Evolutionary conservation across 2,888 invertebrate genomes (phyloP).

Genomic region (Lithophane socia): DNA sequence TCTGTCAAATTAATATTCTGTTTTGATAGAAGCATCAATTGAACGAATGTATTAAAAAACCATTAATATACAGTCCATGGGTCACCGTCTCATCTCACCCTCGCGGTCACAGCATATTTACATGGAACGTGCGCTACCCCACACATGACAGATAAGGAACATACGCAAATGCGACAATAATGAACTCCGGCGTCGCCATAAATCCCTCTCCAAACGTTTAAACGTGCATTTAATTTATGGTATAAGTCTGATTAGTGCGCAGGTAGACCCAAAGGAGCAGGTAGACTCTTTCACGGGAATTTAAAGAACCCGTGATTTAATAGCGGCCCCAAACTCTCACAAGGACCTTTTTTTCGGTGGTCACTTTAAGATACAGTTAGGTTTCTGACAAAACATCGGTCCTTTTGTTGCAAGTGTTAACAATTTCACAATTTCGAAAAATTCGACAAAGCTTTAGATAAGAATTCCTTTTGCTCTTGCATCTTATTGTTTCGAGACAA

Average conservation of each 20-base stretch:
- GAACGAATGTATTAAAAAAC: slow-evolving; percentile 60
- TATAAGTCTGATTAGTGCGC: slow-evolving; percentile 81
- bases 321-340: slow-evolving; percentile 64
- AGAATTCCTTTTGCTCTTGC: slow-evolving; percentile 56
- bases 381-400: slow-evolving; percentile 62
- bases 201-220: slow-evolving; percentile 76
- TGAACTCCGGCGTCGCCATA: slow-evolving; percentile 79
- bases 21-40: slow-evolving; percentile 16
- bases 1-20: slow-evolving; percentile 18
- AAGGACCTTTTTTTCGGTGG: slow-evolving; percentile 81
- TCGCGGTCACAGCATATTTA: slow-evolving; percentile 38
- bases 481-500: slow-evolving; percentile 64
- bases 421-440: slow-evolving; percentile 73
- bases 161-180: slow-evolving; percentile 81
- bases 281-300: slow-evolving; percentile 84
- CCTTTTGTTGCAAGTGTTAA: slow-evolving; percentile 82
- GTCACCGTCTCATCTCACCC: slow-evolving; percentile 27
- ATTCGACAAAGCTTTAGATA: slow-evolving; percentile 63
- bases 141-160: slow-evolving; percentile 69
- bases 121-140: slow-evolving; percentile 53
- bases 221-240: slow-evolving; percentile 85
- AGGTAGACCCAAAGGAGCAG: slow-evolving; percentile 81
- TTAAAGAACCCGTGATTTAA: slow-evolving; percentile 68
- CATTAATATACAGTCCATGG: slow-evolving; percentile 1
- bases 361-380: slow-evolving; percentile 85